A percentile compares a stretch with the other conserved stretches of the same genome.
Conservation (phyloP, 1,140 invertebrate genomes). For the Streblospio benedicti region DNA sequence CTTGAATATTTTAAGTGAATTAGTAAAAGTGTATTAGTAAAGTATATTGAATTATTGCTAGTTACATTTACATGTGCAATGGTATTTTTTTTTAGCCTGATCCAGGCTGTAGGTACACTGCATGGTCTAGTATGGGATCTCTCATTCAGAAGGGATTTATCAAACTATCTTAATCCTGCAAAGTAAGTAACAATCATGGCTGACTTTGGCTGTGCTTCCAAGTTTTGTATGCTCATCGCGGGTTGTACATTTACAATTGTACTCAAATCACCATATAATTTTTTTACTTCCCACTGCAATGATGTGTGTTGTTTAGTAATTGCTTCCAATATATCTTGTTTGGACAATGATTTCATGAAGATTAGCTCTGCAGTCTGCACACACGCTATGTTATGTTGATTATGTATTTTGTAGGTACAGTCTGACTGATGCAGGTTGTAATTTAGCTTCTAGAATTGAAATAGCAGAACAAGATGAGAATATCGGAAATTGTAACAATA, state of each 20-base stretch:
- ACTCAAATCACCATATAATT: neutral
- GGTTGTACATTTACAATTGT: neutral
- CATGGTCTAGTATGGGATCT: slow-evolving; percentile 61
- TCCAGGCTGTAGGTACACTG: slow-evolving; percentile 54
- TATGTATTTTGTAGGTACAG: slow-evolving; percentile 32
- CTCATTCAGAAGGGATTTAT: slow-evolving; percentile 59
- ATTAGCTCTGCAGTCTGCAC: neutral
- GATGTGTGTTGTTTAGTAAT: neutral
- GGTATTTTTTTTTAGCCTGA: slow-evolving; percentile 41
- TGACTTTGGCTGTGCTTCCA: neutral
- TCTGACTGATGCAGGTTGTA: slow-evolving; percentile 43
- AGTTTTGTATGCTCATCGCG: neutral
- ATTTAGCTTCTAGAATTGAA: slow-evolving; percentile 40
- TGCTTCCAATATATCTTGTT: neutral
- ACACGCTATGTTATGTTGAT: neutral
- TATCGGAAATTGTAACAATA: too few relatives aligned
- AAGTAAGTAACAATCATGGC: slow-evolving; percentile 50
- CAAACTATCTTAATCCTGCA: slow-evolving; percentile 51
- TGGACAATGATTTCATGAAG: neutral
- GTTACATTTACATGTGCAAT: neutral
- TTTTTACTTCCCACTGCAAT: neutral
- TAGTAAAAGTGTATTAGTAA: neutral
- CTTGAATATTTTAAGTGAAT: neutral
- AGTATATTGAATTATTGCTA: neutral
- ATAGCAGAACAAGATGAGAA: slow-evolving; percentile 17